A percentile compares a stretch with the other conserved stretches of the same genome.
Evolutionary conservation across 2,888 invertebrate species (phyloP).

Genomic region (Gymnosoma rotundatum): DNA sequence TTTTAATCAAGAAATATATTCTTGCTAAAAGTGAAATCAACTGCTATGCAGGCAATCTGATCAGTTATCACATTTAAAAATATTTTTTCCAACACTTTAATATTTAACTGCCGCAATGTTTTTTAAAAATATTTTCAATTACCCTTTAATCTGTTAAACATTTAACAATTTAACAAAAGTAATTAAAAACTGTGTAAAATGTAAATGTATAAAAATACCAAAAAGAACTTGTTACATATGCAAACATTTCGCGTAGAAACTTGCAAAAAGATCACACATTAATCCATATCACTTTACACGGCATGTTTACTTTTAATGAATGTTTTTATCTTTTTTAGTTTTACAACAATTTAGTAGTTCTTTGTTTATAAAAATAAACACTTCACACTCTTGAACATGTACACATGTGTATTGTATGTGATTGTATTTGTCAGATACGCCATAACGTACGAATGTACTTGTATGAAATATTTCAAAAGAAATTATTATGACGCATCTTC

Average conservation of each 20-base stretch:
- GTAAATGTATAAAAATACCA: neutral
- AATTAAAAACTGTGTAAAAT: neutral
- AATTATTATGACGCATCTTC: slow-evolving; percentile 71
- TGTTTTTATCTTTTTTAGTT: slow-evolving; percentile 14
- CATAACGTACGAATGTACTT: neutral
- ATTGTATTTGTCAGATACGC: slow-evolving; percentile 70
- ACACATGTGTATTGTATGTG: too few relatives aligned
- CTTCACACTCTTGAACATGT: slow-evolving; percentile 6
- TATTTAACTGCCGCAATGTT: too few relatives aligned
- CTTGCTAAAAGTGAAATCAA: too few relatives aligned
- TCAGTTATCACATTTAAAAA: too few relatives aligned
- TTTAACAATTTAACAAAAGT: neutral
- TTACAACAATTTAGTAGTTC: slow-evolving; percentile 39
- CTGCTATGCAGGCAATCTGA: too few relatives aligned
- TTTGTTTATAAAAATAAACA: slow-evolving; percentile 61
- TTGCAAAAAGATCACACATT: slow-evolving; percentile 41
- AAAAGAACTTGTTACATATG: slow-evolving; percentile 12
- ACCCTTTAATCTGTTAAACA: neutral
- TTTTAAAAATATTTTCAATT: neutral
- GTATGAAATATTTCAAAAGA: slow-evolving; percentile 68
- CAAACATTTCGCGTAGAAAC: slow-evolving; percentile 15
- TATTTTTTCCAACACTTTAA: too few relatives aligned
- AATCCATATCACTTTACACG: slow-evolving; percentile 53
- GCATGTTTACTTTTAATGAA: slow-evolving; percentile 26
- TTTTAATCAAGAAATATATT: too few relatives aligned